phyloP scores from a whole-genome alignment of 2,113 vertebrate species.

The Piaya cayana region DNA sequence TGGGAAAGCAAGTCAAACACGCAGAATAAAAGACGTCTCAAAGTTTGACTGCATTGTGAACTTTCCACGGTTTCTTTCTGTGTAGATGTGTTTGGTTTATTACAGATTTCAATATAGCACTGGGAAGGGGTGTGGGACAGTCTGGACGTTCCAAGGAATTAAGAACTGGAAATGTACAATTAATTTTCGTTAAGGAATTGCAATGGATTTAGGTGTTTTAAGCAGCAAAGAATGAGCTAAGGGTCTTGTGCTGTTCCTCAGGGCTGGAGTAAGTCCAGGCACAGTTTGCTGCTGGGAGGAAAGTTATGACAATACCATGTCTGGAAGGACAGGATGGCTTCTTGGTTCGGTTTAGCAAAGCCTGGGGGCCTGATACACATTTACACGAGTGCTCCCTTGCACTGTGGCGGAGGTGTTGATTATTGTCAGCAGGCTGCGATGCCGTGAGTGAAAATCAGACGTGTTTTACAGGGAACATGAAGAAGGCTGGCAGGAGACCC shows the following conservation, averaged over 20 bases:
- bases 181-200: constrained; percentile 19
- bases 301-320: background rate
- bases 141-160: constrained; percentile 28
- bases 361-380: background rate
- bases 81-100: constrained; percentile 21
- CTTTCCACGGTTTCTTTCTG: constrained; percentile 3
- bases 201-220: constrained; percentile 32
- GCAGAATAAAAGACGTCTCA: background rate
- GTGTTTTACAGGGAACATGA: background rate
- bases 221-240: constrained; percentile 44
- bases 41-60: background rate
- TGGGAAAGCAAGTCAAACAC: background rate
- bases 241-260: background rate
- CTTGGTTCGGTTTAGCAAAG: background rate
- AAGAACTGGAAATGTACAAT: constrained; percentile 40
- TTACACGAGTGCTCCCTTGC: background rate
- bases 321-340: background rate
- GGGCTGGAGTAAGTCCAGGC: constrained; percentile 30
- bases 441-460: background rate
- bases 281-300: background rate
- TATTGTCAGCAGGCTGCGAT: background rate
- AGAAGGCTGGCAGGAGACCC: constrained; percentile 24
- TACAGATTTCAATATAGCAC: background rate
- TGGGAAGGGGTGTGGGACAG: constrained; percentile 24
- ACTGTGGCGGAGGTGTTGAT: background rate